A percentile compares a stretch with the other conserved stretches of the same genome.
phyloP scores from a whole-genome alignment of 2,888 invertebrate genomes.

The Panzeria rudis region DNA sequence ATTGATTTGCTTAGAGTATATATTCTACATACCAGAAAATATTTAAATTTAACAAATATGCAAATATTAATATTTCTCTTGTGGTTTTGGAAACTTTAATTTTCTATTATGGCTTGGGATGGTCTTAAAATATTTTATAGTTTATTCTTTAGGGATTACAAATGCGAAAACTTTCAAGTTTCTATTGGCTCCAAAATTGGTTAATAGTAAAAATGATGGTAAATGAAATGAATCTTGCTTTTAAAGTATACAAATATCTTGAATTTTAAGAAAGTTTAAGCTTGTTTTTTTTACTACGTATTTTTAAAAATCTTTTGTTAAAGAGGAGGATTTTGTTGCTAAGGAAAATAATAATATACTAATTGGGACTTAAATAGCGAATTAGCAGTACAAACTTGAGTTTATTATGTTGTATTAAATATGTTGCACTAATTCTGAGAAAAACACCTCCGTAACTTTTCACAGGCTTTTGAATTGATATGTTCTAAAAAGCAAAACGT shows the following conservation, averaged over 20 bases:
- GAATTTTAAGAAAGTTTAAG: background rate
- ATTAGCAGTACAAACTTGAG: too few relatives aligned
- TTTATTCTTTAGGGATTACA: too few relatives aligned
- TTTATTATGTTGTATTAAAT: too few relatives aligned
- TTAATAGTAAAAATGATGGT: background rate
- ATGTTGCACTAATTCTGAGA: too few relatives aligned
- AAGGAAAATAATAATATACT: too few relatives aligned
- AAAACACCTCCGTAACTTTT: too few relatives aligned
- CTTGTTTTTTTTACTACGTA: background rate
- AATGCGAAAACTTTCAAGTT: conserved; percentile 41
- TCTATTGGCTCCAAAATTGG: conserved; percentile 8
- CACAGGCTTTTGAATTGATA: too few relatives aligned
- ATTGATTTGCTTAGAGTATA: conserved; percentile 21
- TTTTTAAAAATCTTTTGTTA: too few relatives aligned
- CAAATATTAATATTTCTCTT: conserved; percentile 4
- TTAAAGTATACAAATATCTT: background rate
- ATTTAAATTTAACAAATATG: background rate
- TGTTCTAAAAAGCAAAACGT: too few relatives aligned
- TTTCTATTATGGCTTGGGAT: background rate
- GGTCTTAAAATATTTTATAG: conserved; percentile 3
- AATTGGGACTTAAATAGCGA: too few relatives aligned
- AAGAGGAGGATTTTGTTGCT: too few relatives aligned
- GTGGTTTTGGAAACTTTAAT: background rate
- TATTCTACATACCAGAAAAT: background rate
- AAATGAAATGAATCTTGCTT: background rate